Evolutionary conservation across 1,140 invertebrate genomes (phyloP), one percentile per base, ranked within the genome.

Genomic region (Drosophila nikananu): DNA sequence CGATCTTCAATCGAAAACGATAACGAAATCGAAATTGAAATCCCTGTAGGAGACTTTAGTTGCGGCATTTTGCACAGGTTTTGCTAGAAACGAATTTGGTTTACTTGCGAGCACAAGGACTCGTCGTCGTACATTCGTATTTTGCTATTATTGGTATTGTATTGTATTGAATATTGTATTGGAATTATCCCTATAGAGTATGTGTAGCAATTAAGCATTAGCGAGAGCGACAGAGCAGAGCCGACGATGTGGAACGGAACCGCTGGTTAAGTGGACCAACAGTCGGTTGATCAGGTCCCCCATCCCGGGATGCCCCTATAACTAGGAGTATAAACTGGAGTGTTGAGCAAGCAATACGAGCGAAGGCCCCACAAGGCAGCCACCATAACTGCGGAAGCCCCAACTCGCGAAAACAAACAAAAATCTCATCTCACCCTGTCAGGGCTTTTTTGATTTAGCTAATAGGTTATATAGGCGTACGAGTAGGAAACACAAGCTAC

Each of bases 211-310:
- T 80, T 82, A 83, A 83, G 81, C 76, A 83, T 27, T 61, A 68
- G 65, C 35, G 61, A 63, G 52, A 59, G 60, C 52, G 32, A 54
- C 51, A 54, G 51, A 79, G 49, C 44, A 70, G 68, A 77, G 80
- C 67, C 66, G 73, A 81, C 27, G 39, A 44, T 83, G 77, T 66
- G 71, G 67, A 39, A 60, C 75, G 59, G 62, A 82, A 78, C 83
- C 80, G 86, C 86, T 91, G 86, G 86, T 91, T 81, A 91, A 87
- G 86, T 91, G 86, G 86, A 91, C 86, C 86, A 91, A 91, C 82
- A 79, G 81, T 90, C 86, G 86, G 86, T 90, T 82, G 71, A 90
- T 90, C 57, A 27, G 70, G 49, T 62, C 44, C 44, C 59, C 39
- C 59, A 41, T 55, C 21, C 32, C 42, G 25, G 35, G 21, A 70